A percentile compares a stretch with the other conserved stretches of the same genome.
Conservation (phyloP, 2,888 invertebrate species). For the Folsomia candida region DNA sequence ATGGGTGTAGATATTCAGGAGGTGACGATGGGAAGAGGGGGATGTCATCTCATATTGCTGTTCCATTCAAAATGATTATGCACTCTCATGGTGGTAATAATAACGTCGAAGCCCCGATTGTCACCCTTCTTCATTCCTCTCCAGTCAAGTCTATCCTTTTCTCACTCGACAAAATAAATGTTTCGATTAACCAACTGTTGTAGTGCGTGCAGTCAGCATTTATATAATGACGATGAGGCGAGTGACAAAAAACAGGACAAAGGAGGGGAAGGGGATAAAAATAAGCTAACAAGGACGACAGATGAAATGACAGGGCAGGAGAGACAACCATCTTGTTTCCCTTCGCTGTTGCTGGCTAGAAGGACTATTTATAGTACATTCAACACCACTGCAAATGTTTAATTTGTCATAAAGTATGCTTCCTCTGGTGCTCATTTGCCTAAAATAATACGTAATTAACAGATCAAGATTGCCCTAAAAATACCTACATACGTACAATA, state of each 20-base stretch:
- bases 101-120: too few relatives aligned
- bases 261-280: not conserved
- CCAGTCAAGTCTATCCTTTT: not conserved
- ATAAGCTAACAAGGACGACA: not conserved
- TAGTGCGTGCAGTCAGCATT: not conserved
- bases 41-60: too few relatives aligned
- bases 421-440: too few relatives aligned
- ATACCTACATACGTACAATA: too few relatives aligned
- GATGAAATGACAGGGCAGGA: not conserved
- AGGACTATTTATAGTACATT: not conserved
- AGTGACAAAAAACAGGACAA: not conserved
- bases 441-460: too few relatives aligned
- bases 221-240: not conserved
- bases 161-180: not conserved
- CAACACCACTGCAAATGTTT: not conserved
- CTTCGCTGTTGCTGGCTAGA: not conserved
- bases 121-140: not conserved
- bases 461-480: too few relatives aligned
- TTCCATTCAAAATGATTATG: not conserved
- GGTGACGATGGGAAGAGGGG: too few relatives aligned
- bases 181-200: too few relatives aligned
- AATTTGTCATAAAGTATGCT: not conserved
- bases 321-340: not conserved
- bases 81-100: not conserved
- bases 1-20: too few relatives aligned